These are phyloP conservation scores for Portunus trituberculatus DNA, from an alignment of 1,140 invertebrate species.

Conservation along the genomic window DNA sequence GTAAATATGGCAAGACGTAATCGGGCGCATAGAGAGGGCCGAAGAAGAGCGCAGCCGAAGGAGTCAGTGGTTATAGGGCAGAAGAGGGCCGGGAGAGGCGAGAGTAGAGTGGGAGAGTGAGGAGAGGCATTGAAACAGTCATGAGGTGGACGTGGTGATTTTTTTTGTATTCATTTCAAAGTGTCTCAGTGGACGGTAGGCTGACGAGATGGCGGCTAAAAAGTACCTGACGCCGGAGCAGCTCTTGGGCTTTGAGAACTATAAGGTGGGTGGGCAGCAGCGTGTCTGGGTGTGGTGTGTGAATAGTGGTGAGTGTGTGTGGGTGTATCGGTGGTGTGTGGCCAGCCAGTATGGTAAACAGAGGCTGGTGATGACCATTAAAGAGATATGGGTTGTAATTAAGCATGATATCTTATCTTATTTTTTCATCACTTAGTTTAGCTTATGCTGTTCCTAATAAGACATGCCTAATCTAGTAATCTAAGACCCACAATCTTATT, in stretches of 20 bases:
- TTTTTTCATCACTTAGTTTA: no score
- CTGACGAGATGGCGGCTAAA: constrained; percentile 35
- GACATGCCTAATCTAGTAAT: no score
- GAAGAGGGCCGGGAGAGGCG: background rate
- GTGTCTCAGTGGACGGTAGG: constrained; percentile 14
- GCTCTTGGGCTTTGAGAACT: constrained; percentile 93
- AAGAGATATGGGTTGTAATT: no score
- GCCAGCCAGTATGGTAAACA: no score
- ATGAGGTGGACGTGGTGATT: background rate
- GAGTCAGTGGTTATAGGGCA: no score
- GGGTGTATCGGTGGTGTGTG: background rate
- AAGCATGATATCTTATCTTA: no score
- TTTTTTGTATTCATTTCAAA: background rate
- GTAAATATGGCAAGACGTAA: no score
- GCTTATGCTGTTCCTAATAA: no score
- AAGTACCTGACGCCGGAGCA: constrained; percentile 89
- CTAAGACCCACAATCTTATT: no score
- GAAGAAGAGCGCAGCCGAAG: no score
- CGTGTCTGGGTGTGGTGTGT: background rate
- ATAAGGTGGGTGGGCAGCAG: constrained; percentile 86
- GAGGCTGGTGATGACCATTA: no score
- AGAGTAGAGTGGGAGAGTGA: background rate
- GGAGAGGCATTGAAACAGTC: background rate
- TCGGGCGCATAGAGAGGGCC: no score
- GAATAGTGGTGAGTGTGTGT: background rate